Evolutionary conservation across 2,888 invertebrate genomes (phyloP).

Genomic region (Tiliacea aurago): DNA sequence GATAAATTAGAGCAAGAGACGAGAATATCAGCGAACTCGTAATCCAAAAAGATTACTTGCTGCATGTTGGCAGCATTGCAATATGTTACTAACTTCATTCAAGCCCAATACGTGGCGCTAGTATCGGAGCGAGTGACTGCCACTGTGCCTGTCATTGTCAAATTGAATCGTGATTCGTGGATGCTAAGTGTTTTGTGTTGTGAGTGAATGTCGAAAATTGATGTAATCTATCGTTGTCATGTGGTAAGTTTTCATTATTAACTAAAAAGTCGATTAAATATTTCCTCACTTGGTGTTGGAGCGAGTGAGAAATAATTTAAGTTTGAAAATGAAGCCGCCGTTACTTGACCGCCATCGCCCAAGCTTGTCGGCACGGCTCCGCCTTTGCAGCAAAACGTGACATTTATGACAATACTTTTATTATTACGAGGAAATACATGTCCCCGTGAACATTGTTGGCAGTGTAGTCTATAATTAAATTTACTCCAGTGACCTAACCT

Average conservation of each 20-base stretch:
- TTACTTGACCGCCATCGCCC: conserved; percentile 90
- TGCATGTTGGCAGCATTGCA: conserved; percentile 31
- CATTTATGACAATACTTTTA: conserved; percentile 63
- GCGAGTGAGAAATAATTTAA: conserved; percentile 28
- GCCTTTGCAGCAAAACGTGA: conserved; percentile 80
- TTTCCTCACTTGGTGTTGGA: conserved; percentile 23
- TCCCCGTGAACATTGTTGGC: conserved; percentile 24
- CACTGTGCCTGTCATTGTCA: conserved; percentile 71
- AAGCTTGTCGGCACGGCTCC: conserved; percentile 83
- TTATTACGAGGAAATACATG: conserved; percentile 46
- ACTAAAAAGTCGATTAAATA: conserved; percentile 17
- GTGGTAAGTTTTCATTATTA: conserved; percentile 82
- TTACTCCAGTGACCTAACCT: conserved; percentile 70
- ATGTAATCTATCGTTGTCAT: conserved; percentile 82
- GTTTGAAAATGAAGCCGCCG: conserved; percentile 77
- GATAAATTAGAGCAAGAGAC: not conserved
- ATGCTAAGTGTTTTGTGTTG: conserved; percentile 86
- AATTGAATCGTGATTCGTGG: conserved; percentile 76
- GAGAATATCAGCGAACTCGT: conserved; percentile 8
- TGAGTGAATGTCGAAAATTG: conserved; percentile 84
- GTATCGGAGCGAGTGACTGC: conserved; percentile 68
- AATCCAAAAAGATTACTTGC: no score
- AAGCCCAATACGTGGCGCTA: conserved; percentile 80
- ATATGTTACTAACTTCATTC: conserved; percentile 48
- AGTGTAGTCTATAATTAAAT: conserved; percentile 58